Evolutionary conservation across 2,888 invertebrate genomes (phyloP).

Genomic region (Cheiracanthium punctorium): DNA sequence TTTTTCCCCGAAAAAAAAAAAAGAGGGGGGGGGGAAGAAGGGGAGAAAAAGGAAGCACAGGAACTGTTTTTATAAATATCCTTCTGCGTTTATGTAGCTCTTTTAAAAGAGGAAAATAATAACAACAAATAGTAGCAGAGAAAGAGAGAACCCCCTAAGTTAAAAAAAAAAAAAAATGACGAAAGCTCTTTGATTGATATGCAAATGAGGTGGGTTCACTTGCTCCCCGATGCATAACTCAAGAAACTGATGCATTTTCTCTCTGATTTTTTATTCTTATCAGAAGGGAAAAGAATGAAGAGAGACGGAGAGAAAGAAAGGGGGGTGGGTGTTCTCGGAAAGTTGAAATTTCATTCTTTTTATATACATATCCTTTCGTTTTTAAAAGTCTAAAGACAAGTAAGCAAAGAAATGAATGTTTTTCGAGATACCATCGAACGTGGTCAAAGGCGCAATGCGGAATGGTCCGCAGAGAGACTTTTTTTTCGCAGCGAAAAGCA

Average conservation of each 20-base stretch:
- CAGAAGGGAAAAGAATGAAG: slow-evolving; percentile 17
- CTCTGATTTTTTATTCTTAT: slow-evolving; percentile 45
- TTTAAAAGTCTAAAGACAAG: slow-evolving; percentile 41
- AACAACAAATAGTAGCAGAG: slow-evolving; percentile 48
- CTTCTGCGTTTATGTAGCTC: slow-evolving; percentile 35
- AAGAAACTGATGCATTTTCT: slow-evolving; percentile 56
- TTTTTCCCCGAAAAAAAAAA: no score
- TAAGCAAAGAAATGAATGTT: slow-evolving; percentile 26
- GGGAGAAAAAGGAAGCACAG: slow-evolving; percentile 11
- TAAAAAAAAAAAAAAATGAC: slow-evolving; percentile 30
- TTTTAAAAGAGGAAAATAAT: slow-evolving; percentile 30
- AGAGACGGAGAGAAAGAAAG: slow-evolving; percentile 31
- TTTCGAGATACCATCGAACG: slow-evolving; percentile 4
- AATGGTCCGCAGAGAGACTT: background rate
- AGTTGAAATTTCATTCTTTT: slow-evolving; percentile 41
- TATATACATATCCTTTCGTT: slow-evolving; percentile 33
- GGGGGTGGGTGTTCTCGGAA: background rate
- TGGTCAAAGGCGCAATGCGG: background rate
- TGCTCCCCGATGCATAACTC: slow-evolving; percentile 57
- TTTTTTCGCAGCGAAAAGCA: background rate
- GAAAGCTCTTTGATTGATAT: slow-evolving; percentile 69
- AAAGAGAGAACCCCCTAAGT: background rate
- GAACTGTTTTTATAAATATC: slow-evolving; percentile 60
- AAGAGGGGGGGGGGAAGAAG: no score
- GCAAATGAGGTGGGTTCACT: slow-evolving; percentile 58